Evolutionary conservation across 2,797 vertebrate genomes (phyloP), one percentile per base, ranked within the genome.

Genomic region (Anguilla obscura): DNA sequence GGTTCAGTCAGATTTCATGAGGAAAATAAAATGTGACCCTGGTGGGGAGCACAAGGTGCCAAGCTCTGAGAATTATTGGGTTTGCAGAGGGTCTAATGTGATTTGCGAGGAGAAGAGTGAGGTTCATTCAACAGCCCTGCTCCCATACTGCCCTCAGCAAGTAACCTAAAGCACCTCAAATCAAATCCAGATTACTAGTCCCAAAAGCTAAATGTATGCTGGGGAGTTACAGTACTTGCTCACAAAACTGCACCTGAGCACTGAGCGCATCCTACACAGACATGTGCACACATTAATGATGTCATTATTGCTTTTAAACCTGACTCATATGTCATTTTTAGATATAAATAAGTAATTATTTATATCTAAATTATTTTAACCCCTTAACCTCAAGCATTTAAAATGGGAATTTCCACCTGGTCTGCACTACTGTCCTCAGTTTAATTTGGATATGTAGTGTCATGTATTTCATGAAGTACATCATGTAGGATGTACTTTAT

Each of bases 131-230:
- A 10, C 45, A 82, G 40, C 24, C 40, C 79, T 82, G 45, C 79
- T 4, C 40, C 79, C 45, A 82, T 21, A 50, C 50, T 48, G 40
- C 40, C 40, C 40, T 50, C 79, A 48, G 79, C 2, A 80, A 36
- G 33, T 18, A 80, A 80, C 16, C 79, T 50, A 24, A 82, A 82
- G 79, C 40, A 50, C 45, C 79, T 24, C 40, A 82, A 48, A 48
- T 82, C 18, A 76, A 76, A 76, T 76, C 71, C 71, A 76, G 71
- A 76, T 76, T 76, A 40, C 33, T 33, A 36, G 16, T 76, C 71
- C 33, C 30, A 40, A 33, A 33, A 76, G 3, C 14, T 10, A 40
- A 76, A 76, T 76, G 30, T 18, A 1, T 76, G 33, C 16, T 4
- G 33, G 33, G 10, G 71, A 36, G 66, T 71, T 71, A 40, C 36